Conservation (phyloP, 2,888 invertebrate genomes). For the Tachina lurida region DNA sequence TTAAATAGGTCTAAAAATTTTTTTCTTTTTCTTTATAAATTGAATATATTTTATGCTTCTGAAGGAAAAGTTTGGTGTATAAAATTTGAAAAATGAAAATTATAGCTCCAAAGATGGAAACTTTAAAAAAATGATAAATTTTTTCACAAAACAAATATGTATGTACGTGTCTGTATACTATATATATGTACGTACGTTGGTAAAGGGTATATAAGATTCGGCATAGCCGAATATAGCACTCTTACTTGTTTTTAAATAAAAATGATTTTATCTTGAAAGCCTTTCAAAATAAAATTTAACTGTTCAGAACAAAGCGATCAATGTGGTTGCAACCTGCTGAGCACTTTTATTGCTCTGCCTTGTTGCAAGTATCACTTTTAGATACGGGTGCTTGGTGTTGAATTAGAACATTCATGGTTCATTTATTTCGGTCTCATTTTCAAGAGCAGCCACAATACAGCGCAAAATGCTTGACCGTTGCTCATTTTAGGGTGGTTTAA, state of each 20-base stretch:
- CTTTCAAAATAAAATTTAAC: conserved; percentile 14
- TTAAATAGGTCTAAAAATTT: no score
- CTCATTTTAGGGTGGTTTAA: conserved; percentile 54
- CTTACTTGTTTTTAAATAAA: conserved; percentile 3
- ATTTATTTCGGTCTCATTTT: conserved; percentile 9
- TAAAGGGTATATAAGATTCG: no score
- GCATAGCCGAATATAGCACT: no score
- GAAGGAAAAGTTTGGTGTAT: no score
- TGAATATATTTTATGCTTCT: no score
- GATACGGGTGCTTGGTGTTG: conserved; percentile 46
- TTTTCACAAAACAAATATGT: no score
- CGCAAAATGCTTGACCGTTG: not conserved
- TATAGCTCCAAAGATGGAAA: no score
- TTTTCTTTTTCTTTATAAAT: no score
- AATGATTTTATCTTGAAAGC: not conserved
- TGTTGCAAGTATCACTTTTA: conserved; percentile 43
- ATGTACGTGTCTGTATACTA: no score
- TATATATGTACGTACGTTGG: no score
- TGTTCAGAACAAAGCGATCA: conserved; percentile 50
- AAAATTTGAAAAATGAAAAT: no score
- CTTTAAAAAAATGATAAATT: no score
- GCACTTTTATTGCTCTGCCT: conserved; percentile 69
- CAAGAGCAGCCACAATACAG: conserved; percentile 2
- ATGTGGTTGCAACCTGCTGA: conserved; percentile 72
- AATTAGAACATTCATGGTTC: not conserved